Evolutionary conservation across 2,113 vertebrate genomes (phyloP), one percentile per base, ranked within the genome.

Genomic region (Poecile atricapillus): DNA sequence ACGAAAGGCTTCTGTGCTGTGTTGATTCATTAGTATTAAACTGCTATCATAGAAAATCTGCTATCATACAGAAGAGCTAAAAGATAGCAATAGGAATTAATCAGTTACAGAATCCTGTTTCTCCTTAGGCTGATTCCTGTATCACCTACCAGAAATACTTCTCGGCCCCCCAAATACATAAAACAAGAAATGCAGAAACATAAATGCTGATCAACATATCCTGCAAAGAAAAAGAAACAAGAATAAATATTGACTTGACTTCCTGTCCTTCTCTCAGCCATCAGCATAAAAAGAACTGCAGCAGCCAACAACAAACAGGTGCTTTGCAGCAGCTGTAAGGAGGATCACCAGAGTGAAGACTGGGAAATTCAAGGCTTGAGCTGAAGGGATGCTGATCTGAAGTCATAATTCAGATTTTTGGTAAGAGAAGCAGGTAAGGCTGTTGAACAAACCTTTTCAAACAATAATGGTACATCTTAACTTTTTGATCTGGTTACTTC

Each of bases 1-100:
- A 22, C 4, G 43, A 44, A 41, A 69, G n/a, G 0, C 0, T 3
- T 41, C 3, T 3, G 4, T 23, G 8, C 8, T 88, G 0, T 30
- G 23, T 44, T 37, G 22, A 60, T 69, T 41, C 10, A 24, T 37
- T 24, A 65, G 2, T 59, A 7, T 39, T 53, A 74, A 69, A 16
- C 1, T 6, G 27, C 7, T 64, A 5, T 12, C 5, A 30, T 0
- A 63, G 21, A 81, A 86, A 68, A 53, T 15, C 8, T 63, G 2
- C 2, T n/a, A 2, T 19, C 7, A 18, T 5, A 49, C 2, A 77
- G 23, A 60, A 41, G 5, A 41, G 3, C 1, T 49, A 11, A 47
- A 58, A 30, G 5, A 24, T 3, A 55, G 2, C 7, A 79, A 24
- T 8, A 15, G 18, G 4, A 62, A 30, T n/a, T 65, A 5, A 22